Evolutionary conservation across 2,888 invertebrate genomes (phyloP), one percentile per base, ranked within the genome.

Genomic region (Craniophora ligustri): DNA sequence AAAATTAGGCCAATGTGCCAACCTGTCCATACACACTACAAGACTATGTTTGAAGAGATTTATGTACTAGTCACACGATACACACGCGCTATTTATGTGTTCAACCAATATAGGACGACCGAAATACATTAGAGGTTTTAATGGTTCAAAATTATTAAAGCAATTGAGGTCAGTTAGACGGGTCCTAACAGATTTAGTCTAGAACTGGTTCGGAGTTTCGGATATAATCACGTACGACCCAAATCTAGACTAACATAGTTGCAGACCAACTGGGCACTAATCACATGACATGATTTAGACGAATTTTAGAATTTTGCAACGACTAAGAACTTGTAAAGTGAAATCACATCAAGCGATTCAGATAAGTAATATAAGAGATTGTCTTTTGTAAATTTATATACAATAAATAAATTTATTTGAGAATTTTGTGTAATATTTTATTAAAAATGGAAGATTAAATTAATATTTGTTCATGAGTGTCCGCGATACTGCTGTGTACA

Each of bases 221-320:
- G 78, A 77, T 76, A 70, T 60, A 75, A 85, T 85, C 87, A 88
- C 87, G 88, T 87, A 77, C 82, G 87, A 86, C 87, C 87, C 64
- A 81, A 86, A 87, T 87, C 53, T 73, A 67, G 67, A 35, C 44
- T 40, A 64, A 82, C 82, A 77, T 72, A 76, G 84, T 84, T 79
- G 80, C 78, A 53, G 36, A 68, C 73, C 65, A 42, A 67, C 73
- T 66, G 41, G 31, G 14, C 55, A 67, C 64, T 55, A 72, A 77
- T 76, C 72, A 53, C 71, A 67, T 76, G 75, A 34, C 66, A 60
- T 61, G 66, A 67, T 72, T 67, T 46, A 38, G 16, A 55, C 36
- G 13, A 44, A 31, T 18, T 58, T 28, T 10, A 26, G 19, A 32
- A 10, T 31, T 51, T 51, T 41, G 5, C 11, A 31, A 63, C 31